Evolutionary conservation across 2,888 invertebrate genomes (phyloP).

Genomic region (Pseudeuparius sepicola): DNA sequence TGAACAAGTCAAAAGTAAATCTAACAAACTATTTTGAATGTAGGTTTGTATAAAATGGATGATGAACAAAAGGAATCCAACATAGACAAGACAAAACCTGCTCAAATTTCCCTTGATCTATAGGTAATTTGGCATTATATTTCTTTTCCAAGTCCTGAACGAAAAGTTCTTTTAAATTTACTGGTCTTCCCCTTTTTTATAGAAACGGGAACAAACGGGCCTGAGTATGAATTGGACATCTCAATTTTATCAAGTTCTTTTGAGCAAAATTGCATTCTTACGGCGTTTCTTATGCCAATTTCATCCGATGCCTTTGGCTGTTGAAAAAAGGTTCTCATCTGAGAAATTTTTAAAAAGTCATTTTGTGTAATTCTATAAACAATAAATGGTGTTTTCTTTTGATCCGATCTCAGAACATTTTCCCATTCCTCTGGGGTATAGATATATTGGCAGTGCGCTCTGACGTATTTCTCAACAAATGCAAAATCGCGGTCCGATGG

Average conservation of each 20-base stretch:
- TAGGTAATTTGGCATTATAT: constrained; percentile 9
- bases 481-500: no score
- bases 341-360: no score
- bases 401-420: neutral
- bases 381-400: no score
- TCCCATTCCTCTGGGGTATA: constrained; percentile 4
- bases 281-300: constrained; percentile 1
- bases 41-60: constrained; percentile 11
- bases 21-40: constrained; percentile 10
- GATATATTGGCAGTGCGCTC: constrained; percentile 3
- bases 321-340: no score
- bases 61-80: constrained; percentile 11
- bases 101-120: constrained; percentile 10
- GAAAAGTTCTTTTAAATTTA: constrained; percentile 6
- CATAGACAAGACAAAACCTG: constrained; percentile 8
- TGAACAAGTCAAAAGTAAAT: constrained; percentile 1
- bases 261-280: constrained; percentile 6
- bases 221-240: constrained; percentile 4
- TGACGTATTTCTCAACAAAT: no score
- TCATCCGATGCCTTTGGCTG: constrained; percentile 3
- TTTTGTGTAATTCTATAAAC: no score
- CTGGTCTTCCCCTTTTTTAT: constrained; percentile 5
- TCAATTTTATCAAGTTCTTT: constrained; percentile 10
- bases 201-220: constrained; percentile 6
- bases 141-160: constrained; percentile 12